Conservation (phyloP, 1,140 invertebrate genomes). For the Drosophila subpulchrella region DNA sequence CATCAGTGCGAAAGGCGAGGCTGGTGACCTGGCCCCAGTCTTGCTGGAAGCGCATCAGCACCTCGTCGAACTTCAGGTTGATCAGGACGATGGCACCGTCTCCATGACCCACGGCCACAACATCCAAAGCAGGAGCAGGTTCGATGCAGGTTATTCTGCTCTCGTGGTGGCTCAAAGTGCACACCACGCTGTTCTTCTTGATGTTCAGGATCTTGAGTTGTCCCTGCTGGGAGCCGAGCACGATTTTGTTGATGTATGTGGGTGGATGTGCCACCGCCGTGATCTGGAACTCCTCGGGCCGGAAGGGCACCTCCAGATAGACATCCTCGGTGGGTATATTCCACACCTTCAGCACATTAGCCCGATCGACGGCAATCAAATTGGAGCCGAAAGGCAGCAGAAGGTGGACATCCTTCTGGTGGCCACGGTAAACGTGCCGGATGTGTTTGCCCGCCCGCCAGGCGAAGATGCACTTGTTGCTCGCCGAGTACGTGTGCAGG, state of each 20-base stretch:
- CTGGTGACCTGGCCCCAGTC: conserved; percentile 95
- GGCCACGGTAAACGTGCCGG: conserved; percentile 92
- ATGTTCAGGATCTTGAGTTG: conserved; percentile 96
- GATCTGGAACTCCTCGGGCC: conserved; percentile 90
- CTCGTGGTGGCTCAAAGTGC: conserved; percentile 92
- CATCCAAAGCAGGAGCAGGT: conserved; percentile 94
- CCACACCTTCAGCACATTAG: conserved; percentile 93
- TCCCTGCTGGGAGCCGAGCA: conserved; percentile 96
- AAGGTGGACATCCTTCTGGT: conserved; percentile 89
- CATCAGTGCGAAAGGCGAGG: conserved; percentile 95
- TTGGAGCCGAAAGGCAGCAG: conserved; percentile 95
- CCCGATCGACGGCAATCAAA: conserved; percentile 93
- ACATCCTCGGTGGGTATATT: conserved; percentile 91
- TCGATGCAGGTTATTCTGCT: conserved; percentile 90
- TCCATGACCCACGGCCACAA: conserved; percentile 93
- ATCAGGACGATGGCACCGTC: conserved; percentile 94
- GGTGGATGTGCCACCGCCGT: conserved; percentile 93
- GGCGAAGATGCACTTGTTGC: conserved; percentile 91
- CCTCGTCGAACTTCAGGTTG: conserved; percentile 95
- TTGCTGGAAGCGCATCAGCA: conserved; percentile 94
- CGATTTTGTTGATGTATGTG: conserved; percentile 97
- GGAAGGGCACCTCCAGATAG: conserved; percentile 90
- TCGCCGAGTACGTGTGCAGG: conserved; percentile 93
- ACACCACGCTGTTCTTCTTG: conserved; percentile 90
- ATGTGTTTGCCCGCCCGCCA: conserved; percentile 95